Evolutionary conservation across 2,797 vertebrate species (phyloP).

Genomic region (Cossypha dichroa): DNA sequence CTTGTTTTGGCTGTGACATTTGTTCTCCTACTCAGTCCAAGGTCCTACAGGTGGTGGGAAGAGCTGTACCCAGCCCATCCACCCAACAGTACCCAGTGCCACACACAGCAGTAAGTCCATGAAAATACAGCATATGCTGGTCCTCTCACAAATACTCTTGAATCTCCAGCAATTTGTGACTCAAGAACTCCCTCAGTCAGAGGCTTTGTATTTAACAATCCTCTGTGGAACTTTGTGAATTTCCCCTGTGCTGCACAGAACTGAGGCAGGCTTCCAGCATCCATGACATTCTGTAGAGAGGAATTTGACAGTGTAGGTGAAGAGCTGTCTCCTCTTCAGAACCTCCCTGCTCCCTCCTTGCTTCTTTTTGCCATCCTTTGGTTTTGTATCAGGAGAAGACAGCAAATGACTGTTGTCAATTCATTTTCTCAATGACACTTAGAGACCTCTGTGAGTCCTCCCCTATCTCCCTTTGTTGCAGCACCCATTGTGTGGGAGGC

Average conservation of each 20-base stretch:
- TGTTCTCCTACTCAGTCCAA: neutral
- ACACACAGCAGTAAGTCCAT: neutral
- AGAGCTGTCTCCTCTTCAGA: neutral
- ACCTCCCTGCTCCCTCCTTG: fast-evolving
- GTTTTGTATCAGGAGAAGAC: neutral
- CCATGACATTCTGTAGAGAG: neutral
- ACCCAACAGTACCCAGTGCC: neutral
- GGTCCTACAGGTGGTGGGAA: neutral
- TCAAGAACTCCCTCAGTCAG: neutral
- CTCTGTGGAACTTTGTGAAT: neutral
- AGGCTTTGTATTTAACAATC: neutral
- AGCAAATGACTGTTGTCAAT: neutral
- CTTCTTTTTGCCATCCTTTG: neutral
- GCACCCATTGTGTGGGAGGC: neutral
- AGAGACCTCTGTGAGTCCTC: neutral
- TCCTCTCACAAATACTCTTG: neutral
- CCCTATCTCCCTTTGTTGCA: neutral
- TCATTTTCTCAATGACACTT: neutral
- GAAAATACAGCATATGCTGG: fast-evolving
- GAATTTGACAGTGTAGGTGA: neutral
- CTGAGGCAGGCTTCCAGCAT: neutral
- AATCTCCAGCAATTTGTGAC: neutral
- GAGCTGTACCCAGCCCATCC: neutral
- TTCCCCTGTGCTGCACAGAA: neutral
- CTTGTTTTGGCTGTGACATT: neutral